Percentiles rank a stretch among this genome's conserved stretches.
These are phyloP conservation scores for Tamias sibiricus DNA, from an alignment of 2,113 vertebrate species.

Conservation along the genomic window DNA sequence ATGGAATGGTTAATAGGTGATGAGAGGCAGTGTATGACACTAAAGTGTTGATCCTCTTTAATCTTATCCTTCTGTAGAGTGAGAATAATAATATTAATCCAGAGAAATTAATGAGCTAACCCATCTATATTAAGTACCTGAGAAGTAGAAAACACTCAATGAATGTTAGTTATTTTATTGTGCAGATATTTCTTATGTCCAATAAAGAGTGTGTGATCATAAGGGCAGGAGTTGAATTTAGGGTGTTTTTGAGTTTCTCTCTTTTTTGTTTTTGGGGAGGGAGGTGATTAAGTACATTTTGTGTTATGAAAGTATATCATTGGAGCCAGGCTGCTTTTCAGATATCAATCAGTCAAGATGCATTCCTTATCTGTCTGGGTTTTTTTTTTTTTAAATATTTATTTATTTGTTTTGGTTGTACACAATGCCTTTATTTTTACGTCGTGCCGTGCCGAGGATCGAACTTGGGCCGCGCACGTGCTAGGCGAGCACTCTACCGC, in stretches of 20 bases:
- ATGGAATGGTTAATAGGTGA: not conserved
- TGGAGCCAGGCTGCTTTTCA: not conserved
- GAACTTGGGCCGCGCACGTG: no score
- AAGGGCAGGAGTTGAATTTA: constrained; percentile 37
- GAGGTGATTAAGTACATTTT: constrained; percentile 36
- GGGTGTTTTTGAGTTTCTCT: constrained; percentile 5
- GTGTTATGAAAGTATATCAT: constrained; percentile 16
- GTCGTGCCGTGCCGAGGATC: no score
- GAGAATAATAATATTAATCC: not conserved
- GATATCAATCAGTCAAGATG: not conserved
- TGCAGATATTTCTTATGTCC: not conserved
- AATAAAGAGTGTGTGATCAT: not conserved
- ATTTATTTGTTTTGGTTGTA: no score
- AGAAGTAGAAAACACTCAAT: constrained; percentile 12
- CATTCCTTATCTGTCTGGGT: not conserved
- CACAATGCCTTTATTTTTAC: no score
- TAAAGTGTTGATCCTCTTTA: constrained; percentile 17
- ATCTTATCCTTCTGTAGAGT: constrained; percentile 30
- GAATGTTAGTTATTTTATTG: constrained; percentile 11
- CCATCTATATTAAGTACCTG: not conserved
- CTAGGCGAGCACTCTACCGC: no score
- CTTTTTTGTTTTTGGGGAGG: not conserved
- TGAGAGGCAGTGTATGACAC: not conserved
- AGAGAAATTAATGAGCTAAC: constrained; percentile 22
- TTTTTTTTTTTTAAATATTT: no score